phyloP scores from a whole-genome alignment of 1,140 invertebrate genomes.

The Pseudomyrmex gracilis region DNA sequence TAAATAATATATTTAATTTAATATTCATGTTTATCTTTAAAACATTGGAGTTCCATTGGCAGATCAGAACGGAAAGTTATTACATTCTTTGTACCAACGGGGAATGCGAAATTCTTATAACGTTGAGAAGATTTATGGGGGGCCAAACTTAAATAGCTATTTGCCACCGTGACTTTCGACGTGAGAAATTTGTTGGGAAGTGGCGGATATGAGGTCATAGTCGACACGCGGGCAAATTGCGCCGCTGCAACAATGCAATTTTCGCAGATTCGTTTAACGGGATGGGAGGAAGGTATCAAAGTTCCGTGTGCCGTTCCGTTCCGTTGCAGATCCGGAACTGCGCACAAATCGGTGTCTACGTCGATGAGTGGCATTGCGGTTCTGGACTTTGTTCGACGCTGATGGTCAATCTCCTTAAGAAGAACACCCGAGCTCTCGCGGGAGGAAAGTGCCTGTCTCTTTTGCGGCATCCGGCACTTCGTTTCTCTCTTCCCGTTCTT shows the following conservation, averaged over 20 bases:
- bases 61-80: neutral
- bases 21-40: too few relatives aligned
- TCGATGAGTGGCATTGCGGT: constrained; percentile 52
- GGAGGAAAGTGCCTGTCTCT: constrained; percentile 62
- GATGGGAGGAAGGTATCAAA: constrained; percentile 6
- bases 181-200: constrained; percentile 24
- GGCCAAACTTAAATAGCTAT: constrained; percentile 50
- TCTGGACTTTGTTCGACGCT: constrained; percentile 27
- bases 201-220: constrained; percentile 40
- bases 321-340: constrained; percentile 14
- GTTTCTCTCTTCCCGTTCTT: constrained; percentile 31
- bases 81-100: neutral
- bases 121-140: constrained; percentile 38
- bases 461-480: constrained; percentile 61
- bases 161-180: constrained; percentile 30
- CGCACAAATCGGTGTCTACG: constrained; percentile 29
- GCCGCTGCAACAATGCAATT: constrained; percentile 47
- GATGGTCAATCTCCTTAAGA: constrained; percentile 68
- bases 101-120: constrained; percentile 19
- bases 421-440: constrained; percentile 26
- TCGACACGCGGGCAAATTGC: constrained; percentile 49
- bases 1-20: too few relatives aligned
- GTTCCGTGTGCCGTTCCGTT: constrained; percentile 30
- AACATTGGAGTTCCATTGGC: neutral
- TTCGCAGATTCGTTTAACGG: constrained; percentile 49